Evolutionary conservation across 2,797 vertebrate genomes (phyloP), one percentile per base, ranked within the genome.

Genomic region (Heteromormyrus szaboi): DNA sequence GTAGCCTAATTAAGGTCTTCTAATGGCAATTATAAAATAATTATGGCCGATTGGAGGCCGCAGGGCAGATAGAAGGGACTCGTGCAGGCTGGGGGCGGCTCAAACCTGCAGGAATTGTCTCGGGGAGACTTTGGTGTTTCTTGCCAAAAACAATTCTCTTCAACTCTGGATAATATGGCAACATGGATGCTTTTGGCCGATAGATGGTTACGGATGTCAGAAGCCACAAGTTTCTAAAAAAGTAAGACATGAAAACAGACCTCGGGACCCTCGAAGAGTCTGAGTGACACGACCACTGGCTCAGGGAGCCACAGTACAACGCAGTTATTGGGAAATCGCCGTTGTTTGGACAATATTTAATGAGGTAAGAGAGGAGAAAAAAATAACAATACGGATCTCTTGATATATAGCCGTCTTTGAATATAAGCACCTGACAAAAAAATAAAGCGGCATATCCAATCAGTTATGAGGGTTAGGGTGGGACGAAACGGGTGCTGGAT

Each of bases 201-300:
- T 94, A 92, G 93, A 95, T 94, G 94, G 94, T 94, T 94, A 92
- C 90, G 94, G 95, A 96, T 96, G 95, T 96, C 95, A 95, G 93
- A 94, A 95, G 94, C 96, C 95, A 46, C 95, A 96, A 95, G 95
- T 95, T 96, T 96, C 96, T 95, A 96, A 96, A 96, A 68, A 96
- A 96, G 94, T 95, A 95, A 93, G 93, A 95, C 93, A 93, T 94
- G 94, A 93, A 95, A 95, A 95, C 93, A 95, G 95, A 96, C 95
- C 95, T 96, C 94, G 94, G 92, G 92, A 90, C 92, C 94, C 95
- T 94, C 94, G 94, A 95, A 95, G 92, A 90, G 22, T 90, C 93
- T 94, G 94, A 96, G 93, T 95, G 95, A 96, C 95, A 95, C 94
- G 88, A 11, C 92, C 92, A 92, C 93, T 94, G 96, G 95, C 95